Evolutionary conservation across 37 sponge, comb jelly and placozoan species (phyloP).

Genomic region (Bolinopsis microptera): DNA sequence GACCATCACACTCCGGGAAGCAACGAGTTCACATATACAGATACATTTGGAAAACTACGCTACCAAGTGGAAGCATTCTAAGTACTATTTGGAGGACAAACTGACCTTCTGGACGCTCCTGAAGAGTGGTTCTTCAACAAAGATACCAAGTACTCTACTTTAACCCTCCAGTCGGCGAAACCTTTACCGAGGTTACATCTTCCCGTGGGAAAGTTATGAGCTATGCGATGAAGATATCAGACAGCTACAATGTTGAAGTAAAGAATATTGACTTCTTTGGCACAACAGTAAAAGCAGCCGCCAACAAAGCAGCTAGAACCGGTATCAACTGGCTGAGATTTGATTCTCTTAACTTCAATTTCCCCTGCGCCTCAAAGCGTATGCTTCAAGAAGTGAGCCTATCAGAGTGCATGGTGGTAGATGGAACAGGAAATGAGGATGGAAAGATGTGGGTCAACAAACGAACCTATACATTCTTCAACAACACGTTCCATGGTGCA

Average conservation of each 20-base stretch:
- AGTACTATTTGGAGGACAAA: conserved; percentile 72
- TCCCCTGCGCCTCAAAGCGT: conserved; percentile 58
- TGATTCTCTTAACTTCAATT: conserved; percentile 61
- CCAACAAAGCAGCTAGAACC: not conserved
- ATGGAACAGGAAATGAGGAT: not conserved
- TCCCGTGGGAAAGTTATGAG: conserved; percentile 66
- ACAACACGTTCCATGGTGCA: not conserved
- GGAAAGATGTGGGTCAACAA: not conserved
- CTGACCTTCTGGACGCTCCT: conserved; percentile 74
- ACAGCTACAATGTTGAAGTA: not conserved
- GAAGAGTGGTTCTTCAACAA: conserved; percentile 75
- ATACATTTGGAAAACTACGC: not conserved
- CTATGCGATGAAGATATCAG: conserved; percentile 58
- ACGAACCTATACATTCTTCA: not conserved
- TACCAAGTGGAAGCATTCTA: not conserved
- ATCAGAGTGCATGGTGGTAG: not conserved
- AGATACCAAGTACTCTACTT: conserved; percentile 66
- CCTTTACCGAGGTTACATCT: not conserved
- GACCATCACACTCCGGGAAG: conserved; percentile 22
- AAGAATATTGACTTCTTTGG: conserved; percentile 68
- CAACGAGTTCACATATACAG: conserved; percentile 52
- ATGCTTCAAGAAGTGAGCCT: not conserved
- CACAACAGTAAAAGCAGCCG: conserved; percentile 49
- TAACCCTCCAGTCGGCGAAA: conserved; percentile 57
- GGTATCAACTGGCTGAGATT: conserved; percentile 13